Percentiles rank a stretch among this genome's conserved stretches.
These are phyloP conservation scores for Troides helena DNA, from an alignment of 2,888 invertebrate species.

Conservation along the genomic window DNA sequence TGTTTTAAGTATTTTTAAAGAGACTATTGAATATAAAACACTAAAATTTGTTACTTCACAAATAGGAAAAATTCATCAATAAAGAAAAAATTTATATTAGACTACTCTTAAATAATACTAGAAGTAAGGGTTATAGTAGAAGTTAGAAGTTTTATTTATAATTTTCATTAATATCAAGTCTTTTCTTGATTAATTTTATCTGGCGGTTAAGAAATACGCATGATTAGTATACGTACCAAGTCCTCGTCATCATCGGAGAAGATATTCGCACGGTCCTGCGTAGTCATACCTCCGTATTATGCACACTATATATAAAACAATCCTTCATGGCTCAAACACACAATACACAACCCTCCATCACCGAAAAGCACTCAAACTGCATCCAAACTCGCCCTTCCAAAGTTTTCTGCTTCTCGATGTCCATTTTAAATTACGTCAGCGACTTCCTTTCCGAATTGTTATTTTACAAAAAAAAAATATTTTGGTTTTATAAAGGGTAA, in stretches of 20 bases:
- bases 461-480: background rate
- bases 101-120: background rate
- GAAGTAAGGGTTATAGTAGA: too few relatives aligned
- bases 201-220: background rate
- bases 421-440: constrained; percentile 6
- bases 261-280: constrained; percentile 68
- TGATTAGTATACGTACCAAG: constrained; percentile 57
- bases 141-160: too few relatives aligned
- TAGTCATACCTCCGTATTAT: constrained; percentile 64
- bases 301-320: constrained; percentile 46
- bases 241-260: constrained; percentile 74
- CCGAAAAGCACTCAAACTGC: constrained; percentile 67
- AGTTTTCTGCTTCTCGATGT: constrained; percentile 27
- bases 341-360: constrained; percentile 53
- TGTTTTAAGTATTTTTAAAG: too few relatives aligned
- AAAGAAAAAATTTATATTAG: background rate
- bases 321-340: constrained; percentile 68
- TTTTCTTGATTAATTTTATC: background rate
- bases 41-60: too few relatives aligned
- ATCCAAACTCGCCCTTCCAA: constrained; percentile 53
- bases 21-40: too few relatives aligned
- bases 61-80: background rate
- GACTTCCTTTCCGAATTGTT: background rate
- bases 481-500: background rate
- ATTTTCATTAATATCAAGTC: too few relatives aligned